Conservation (phyloP, 2,113 vertebrate species). For the Dolichotis patagonum region DNA sequence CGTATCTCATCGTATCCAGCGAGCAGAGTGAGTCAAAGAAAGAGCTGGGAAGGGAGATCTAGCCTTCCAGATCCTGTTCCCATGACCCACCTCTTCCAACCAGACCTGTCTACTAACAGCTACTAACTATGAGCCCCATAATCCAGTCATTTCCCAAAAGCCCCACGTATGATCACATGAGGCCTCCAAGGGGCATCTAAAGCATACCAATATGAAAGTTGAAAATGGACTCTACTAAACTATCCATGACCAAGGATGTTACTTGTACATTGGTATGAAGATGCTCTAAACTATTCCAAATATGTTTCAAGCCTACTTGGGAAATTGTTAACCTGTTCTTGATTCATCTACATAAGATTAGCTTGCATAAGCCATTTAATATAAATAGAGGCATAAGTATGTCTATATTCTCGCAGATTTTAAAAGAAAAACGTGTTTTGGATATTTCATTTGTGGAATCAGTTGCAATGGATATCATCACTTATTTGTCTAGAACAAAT, state of each 20-base stretch:
- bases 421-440: not conserved
- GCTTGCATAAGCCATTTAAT: not conserved
- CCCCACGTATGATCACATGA: not conserved
- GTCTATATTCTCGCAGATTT: not conserved
- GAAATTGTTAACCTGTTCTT: not conserved
- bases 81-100: not conserved
- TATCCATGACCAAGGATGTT: not conserved
- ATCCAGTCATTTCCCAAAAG: not conserved
- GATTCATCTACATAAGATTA: not conserved
- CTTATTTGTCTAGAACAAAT: constrained; percentile 53
- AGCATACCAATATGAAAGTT: not conserved
- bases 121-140: not conserved
- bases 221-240: not conserved
- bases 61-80: not conserved
- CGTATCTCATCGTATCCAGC: not conserved
- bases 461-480: not conserved
- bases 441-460: constrained; percentile 33
- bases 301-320: not conserved
- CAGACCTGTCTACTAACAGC: not conserved
- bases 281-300: not conserved
- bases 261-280: not conserved
- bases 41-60: not conserved
- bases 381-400: not conserved
- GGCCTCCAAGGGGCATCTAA: not conserved
- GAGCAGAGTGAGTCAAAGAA: not conserved